Evolutionary conservation across 2,113 vertebrate genomes (phyloP).

Genomic region (Chaetodon trifascialis): DNA sequence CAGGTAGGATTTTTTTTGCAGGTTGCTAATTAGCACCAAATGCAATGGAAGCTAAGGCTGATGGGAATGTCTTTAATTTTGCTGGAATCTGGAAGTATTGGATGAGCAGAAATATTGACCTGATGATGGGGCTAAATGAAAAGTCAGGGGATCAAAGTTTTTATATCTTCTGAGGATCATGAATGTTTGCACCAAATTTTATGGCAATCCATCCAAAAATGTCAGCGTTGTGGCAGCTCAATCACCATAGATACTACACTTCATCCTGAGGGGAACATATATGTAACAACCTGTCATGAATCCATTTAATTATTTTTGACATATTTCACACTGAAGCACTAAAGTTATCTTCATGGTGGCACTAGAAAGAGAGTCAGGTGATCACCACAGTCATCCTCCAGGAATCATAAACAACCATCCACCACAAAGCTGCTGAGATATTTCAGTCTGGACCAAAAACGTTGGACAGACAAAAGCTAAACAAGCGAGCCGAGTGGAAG

Average conservation of each 20-base stretch:
- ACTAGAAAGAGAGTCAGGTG: too few species aligned
- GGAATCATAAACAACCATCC: not conserved
- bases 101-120: too few species aligned
- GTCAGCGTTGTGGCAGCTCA: too few species aligned
- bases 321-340: not conserved
- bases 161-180: not conserved
- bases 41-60: too few species aligned
- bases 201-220: not conserved
- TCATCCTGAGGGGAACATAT: not conserved
- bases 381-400: not conserved
- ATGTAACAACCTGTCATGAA: not conserved
- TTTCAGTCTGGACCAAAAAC: not conserved
- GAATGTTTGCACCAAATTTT: not conserved
- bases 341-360: too few species aligned
- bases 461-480: not conserved
- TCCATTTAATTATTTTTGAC: not conserved
- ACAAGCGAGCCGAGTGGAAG: too few species aligned
- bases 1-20: too few species aligned
- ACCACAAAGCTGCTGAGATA: not conserved
- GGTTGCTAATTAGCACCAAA: too few species aligned
- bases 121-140: too few species aligned
- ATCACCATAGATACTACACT: not conserved
- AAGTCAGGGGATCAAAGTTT: too few species aligned
- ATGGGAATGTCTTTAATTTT: not conserved
- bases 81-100: not conserved